Evolutionary conservation across 2,797 vertebrate genomes (phyloP), one percentile per base, ranked within the genome.

Genomic region (Synaphobranchus kaupii): DNA sequence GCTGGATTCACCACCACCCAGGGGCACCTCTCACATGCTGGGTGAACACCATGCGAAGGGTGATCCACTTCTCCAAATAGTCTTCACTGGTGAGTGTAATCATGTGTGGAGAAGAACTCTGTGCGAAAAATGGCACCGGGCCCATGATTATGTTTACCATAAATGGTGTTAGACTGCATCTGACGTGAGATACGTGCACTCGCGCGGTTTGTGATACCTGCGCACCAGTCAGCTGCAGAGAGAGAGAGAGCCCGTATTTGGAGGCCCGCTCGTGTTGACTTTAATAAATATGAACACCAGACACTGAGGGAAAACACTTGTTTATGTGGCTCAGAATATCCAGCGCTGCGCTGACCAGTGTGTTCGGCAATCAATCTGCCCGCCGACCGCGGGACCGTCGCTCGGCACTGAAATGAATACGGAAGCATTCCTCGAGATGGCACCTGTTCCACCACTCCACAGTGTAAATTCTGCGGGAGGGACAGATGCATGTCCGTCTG

Each of bases 381-480:
- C 25, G n/a, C 60, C 48, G 63, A 83, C 56, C 20, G 87, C 47
- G 47, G 81, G 50, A 25, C 48, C 60, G 9, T 39, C 13, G 22
- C 44, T 13, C 80, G 10, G 78, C 63, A 50, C 47, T 60, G 52
- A 81, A 86, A 76, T 83, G 15, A 73, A 78, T 63, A 85, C 63
- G 87, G 83, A 85, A 63, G 73, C 48, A 84, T 52, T 82, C 82
- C 54, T 84, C 52, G 39, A 52, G 73, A 84, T 44, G 85, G 81
- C 86, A 87, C 83, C 85, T 84, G 85, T 86, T 88, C 66, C 80
- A 9, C 34, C 44, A 60, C 60, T 76, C 83, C 25, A 85, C 71
- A 63, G 83, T 66, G 73, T 86, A 86, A 86, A 78, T 50, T 78
- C 83, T 83, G 22, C 25, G 58, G 73, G 83, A 2, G 66, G 58